A percentile compares a stretch with the other conserved stretches of the same genome.
These are phyloP conservation scores for Falco columbarius DNA, from an alignment of 2,797 vertebrate species.

Conservation along the genomic window DNA sequence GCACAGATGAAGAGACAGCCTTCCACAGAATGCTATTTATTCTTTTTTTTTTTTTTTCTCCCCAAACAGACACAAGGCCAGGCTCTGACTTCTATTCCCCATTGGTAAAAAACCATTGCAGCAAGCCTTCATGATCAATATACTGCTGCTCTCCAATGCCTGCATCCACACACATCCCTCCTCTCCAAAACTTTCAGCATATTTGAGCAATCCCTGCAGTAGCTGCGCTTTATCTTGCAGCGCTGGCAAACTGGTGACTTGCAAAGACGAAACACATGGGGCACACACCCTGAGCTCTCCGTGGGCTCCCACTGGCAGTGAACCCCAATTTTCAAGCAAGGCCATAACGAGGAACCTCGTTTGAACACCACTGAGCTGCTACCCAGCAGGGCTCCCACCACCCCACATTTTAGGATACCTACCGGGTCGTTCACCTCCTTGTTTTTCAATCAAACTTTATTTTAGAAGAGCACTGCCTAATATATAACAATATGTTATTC, in stretches of 20 bases:
- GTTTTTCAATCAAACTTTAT: neutral
- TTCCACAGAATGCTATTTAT: neutral
- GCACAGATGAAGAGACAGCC: neutral
- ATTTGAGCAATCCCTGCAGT: neutral
- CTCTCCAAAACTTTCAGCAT: neutral
- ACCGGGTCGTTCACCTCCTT: neutral
- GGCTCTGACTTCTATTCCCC: neutral
- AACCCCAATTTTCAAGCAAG: neutral
- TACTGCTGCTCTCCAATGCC: neutral
- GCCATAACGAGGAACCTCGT: accelerated
- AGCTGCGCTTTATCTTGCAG: neutral
- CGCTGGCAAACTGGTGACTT: neutral
- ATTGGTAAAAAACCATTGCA: neutral
- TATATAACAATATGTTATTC: neutral
- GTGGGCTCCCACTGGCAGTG: accelerated
- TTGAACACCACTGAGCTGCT: neutral
- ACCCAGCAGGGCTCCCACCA: neutral
- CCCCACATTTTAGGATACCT: neutral
- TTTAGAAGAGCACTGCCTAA: neutral
- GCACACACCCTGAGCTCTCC: neutral
- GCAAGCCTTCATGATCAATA: neutral
- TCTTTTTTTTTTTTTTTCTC: neutral
- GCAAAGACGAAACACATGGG: neutral
- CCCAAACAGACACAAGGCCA: neutral
- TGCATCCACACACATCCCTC: neutral